Evolutionary conservation across 2,113 vertebrate species (phyloP), one percentile per base, ranked within the genome.

Genomic region (Buteo buteo): DNA sequence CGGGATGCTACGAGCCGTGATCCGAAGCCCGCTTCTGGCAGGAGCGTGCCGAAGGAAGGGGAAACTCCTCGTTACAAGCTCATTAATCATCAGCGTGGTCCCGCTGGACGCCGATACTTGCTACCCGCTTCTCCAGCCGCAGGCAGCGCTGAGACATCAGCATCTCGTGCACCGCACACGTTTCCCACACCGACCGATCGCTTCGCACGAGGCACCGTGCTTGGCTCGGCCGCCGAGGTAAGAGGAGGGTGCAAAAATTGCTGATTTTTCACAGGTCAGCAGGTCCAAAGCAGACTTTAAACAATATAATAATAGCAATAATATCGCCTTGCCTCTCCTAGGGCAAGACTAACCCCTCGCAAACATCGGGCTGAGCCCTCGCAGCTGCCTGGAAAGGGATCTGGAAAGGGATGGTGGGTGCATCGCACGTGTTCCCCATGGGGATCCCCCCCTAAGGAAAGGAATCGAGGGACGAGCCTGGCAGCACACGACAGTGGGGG

Each of bases 191-290:
- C 38, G 9, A 16, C 11, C 2, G 1, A 16, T 2, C 0, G 20
- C 26, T 19, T 8, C 1, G 3, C 1, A 13, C 0, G 7, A 24
- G 42, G 59, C 31, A 42, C 49, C 8, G 4, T 1, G 6, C 20
- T 31, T 1, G 20, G 32, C 66, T 47, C 3, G 3, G 47, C 47
- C 3, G 1, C 1, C 1, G 24, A 22, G 17, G 28, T 2, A 5
- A 16, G 24, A 34, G 24, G 6, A 64, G 3, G 38, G 24, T 13
- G 40, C 19, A 55, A 72, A 77, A 72, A 7, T 17, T 20, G 26
- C 31, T 21, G 6, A 3, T 5, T 78, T 78, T 72, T 78, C 47
- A 11, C 40, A 21, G 77, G 25, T 45, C 50, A 25, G 20, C 32
- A 18, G 24, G 25, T 38, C 22, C 65, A 40, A 58, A 58, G 3